Conservation (phyloP, 2,113 vertebrate species). For the Epinephelus fuscoguttatus region DNA sequence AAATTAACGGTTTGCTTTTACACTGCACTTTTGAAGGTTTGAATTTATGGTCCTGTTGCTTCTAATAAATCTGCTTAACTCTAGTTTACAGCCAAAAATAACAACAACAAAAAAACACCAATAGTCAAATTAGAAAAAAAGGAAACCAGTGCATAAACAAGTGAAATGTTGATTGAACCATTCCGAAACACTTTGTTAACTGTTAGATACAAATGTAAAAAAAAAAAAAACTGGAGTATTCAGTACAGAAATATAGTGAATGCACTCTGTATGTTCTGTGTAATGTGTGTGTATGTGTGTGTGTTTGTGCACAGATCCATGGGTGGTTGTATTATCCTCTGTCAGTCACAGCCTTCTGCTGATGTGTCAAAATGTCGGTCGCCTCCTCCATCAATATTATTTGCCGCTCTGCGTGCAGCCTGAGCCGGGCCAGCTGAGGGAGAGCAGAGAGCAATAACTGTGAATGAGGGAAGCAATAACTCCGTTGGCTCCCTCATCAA, state of each 20-base stretch:
- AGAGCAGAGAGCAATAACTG: slow-evolving; percentile 74
- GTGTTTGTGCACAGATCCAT: neutral
- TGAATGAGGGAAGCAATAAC: slow-evolving; percentile 82
- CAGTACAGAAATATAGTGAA: neutral
- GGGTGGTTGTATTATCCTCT: neutral
- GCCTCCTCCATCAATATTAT: slow-evolving; percentile 41
- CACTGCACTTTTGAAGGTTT: neutral
- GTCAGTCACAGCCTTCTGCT: slow-evolving; percentile 56
- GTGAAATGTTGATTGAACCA: neutral
- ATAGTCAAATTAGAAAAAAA: neutral
- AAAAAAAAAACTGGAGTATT: neutral
- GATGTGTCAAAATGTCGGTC: slow-evolving; percentile 45
- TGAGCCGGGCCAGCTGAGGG: slow-evolving; percentile 4
- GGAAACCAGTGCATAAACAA: neutral
- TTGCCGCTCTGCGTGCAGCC: slow-evolving; percentile 37
- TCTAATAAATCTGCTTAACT: neutral
- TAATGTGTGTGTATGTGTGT: slow-evolving; percentile 19
- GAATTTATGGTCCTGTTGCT: neutral
- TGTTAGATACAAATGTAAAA: neutral
- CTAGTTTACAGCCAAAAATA: neutral
- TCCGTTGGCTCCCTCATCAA: slow-evolving; percentile 78
- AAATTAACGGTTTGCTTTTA: neutral
- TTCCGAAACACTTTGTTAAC: neutral
- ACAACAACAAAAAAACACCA: too few relatives aligned
- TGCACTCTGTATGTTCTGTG: neutral